Base-by-base conservation (phyloP, 2,113 vertebrate species). In the Mus pahari region DNA sequence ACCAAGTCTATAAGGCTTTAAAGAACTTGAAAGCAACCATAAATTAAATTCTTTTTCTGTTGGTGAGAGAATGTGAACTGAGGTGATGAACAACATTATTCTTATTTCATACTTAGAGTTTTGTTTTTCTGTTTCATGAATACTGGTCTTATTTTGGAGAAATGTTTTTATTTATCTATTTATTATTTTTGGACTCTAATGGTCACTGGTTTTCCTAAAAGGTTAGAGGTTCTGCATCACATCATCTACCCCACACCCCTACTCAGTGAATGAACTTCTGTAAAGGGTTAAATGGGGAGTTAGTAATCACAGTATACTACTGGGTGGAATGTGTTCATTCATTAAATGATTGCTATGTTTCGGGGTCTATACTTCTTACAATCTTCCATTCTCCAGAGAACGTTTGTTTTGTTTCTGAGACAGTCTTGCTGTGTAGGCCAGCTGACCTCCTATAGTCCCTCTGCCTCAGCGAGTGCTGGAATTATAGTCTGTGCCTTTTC, bases 11-110 rank as follows among this genome's bases (percentile, higher is more conserved):
- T 79, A 48, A 90, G 84, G 45, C 87, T 94, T 96, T 73, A n/a
- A 90, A 73, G 82, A 95, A 62, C 93, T 91, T 66, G 60, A 68
- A 74, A 89, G 68, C 68, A 68, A 9, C 82, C n/a, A 83, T 75
- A 26, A 26, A 83, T 68, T 82, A 26, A 26, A 83, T 68, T 82
- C 45, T 78, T 79, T 86, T 39, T 91, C 36, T 75, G 20, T n/a
- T 7, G 81, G 64, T 33, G 19, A 81, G 58, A 96, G 73, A 82
- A 53, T 79, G 74, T 79, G 55, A 89, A 78, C 42, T 53, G 86
- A 81, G 82, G 71, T 55, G 3, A 48, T 70, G n/a, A 89, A 60
- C 68, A 66, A 5, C 5, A 26, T 94, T 88, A 10, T 90, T 86
- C 0, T 94, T 24, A 73, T 73, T 91, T 89, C 58, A 36, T 48